Percentiles rank a stretch among this genome's conserved stretches.
phyloP scores from a whole-genome alignment of 2,888 invertebrate genomes.

The Agrotis puta region DNA sequence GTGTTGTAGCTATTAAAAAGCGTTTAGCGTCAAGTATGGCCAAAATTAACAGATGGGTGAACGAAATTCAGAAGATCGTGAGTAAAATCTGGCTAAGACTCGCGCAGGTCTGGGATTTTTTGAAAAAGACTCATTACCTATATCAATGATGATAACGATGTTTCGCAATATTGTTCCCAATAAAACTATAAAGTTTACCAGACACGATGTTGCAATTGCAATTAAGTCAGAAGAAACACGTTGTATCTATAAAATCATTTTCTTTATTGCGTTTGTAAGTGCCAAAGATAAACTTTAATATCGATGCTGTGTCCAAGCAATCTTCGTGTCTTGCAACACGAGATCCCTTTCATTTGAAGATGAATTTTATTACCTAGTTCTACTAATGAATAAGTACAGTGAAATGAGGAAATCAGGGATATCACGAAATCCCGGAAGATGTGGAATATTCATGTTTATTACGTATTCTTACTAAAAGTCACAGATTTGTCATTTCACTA shows the following conservation, averaged over 20 bases:
- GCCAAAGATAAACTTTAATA: not conserved
- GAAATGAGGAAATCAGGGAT: too few species aligned
- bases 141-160: not conserved
- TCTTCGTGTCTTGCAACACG: not conserved
- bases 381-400: too few species aligned
- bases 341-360: not conserved
- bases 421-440: too few species aligned
- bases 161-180: not conserved
- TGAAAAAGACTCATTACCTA: too few species aligned
- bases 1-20: not conserved
- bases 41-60: too few species aligned
- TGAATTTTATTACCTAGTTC: not conserved
- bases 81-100: too few species aligned
- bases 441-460: too few species aligned
- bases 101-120: too few species aligned
- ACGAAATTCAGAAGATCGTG: too few species aligned
- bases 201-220: not conserved
- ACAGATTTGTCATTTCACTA: too few species aligned
- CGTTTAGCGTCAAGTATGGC: too few species aligned
- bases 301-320: not conserved
- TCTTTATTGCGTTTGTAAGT: slow-evolving; percentile 13
- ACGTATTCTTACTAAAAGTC: too few species aligned
- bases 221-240: not conserved
- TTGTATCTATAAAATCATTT: not conserved
- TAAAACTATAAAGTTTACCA: not conserved